A percentile compares a stretch with the other conserved stretches of the same genome.
phyloP scores from a whole-genome alignment of 92 coral and sea anemone species.

The Epizoanthus stellaris region DNA sequence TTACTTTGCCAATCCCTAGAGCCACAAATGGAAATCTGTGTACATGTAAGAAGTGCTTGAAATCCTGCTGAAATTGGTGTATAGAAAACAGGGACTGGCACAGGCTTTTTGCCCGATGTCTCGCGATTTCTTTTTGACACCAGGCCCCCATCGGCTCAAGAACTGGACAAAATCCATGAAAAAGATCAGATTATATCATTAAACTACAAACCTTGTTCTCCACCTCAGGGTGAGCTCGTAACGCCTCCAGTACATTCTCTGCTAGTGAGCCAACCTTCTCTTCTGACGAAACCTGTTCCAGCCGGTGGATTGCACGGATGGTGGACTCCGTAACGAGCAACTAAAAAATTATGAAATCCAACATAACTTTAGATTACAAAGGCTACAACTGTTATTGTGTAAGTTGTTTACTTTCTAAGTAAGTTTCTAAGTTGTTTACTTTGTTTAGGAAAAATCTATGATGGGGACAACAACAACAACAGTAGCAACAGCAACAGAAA shows the following conservation, averaged over 20 bases:
- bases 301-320: conserved; percentile 92
- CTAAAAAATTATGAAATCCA: conserved; percentile 35
- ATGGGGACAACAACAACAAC: neutral
- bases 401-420: neutral
- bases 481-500: neutral
- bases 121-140: no score
- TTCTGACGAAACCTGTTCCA: conserved; percentile 98
- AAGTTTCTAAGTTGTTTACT: no score
- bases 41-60: no score
- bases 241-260: conserved; percentile 93
- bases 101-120: no score
- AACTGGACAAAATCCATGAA: neutral
- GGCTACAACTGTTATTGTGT: neutral
- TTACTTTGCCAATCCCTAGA: no score
- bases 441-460: no score
- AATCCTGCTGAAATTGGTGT: no score
- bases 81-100: no score
- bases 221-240: conserved; percentile 87
- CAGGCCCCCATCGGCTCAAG: no score
- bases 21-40: no score
- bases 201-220: conserved; percentile 75
- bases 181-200: no score
- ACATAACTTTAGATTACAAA: no score
- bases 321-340: conserved; percentile 83
- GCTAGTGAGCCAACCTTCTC: conserved; percentile 98